Evolutionary conservation across 2,797 vertebrate genomes (phyloP).

Genomic region (Scomberomorus guttatus): DNA sequence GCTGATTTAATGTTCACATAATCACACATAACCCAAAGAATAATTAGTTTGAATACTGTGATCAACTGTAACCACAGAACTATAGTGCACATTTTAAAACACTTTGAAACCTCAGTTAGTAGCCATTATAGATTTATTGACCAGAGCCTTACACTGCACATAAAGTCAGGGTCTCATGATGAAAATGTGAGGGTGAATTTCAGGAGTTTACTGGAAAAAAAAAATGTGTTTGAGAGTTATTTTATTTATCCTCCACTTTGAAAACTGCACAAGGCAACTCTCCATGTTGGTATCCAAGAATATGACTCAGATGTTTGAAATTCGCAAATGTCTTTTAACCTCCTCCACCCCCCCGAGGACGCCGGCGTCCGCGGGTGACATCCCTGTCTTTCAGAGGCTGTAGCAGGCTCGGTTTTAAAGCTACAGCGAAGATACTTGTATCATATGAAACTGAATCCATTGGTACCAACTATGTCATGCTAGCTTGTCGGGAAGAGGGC

Average conservation of each 20-base stretch:
- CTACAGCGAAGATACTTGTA: too few species aligned
- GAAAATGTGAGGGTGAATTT: not conserved
- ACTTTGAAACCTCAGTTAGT: slow-evolving; percentile 11
- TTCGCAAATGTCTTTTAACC: not conserved
- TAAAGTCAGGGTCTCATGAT: not conserved
- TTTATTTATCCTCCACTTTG: not conserved
- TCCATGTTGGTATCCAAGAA: not conserved
- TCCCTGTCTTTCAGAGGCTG: too few species aligned
- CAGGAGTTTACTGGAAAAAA: not conserved
- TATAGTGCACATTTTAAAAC: slow-evolving; percentile 7
- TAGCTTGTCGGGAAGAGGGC: too few species aligned
- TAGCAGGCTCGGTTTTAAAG: too few species aligned
- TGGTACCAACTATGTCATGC: too few species aligned
- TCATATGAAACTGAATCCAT: too few species aligned
- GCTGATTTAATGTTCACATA: slow-evolving; percentile 6
- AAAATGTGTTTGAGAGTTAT: not conserved
- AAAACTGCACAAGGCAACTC: not conserved
- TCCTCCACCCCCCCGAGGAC: too few species aligned
- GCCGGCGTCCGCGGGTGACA: too few species aligned
- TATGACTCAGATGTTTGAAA: not conserved
- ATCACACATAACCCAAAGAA: slow-evolving; percentile 22
- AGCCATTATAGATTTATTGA: slow-evolving; percentile 42
- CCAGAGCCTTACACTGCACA: not conserved
- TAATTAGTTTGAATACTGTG: slow-evolving; percentile 22
- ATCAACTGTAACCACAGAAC: slow-evolving; percentile 13